Conservation (phyloP, 2,113 vertebrate species). For the Pantherophis guttatus region DNA sequence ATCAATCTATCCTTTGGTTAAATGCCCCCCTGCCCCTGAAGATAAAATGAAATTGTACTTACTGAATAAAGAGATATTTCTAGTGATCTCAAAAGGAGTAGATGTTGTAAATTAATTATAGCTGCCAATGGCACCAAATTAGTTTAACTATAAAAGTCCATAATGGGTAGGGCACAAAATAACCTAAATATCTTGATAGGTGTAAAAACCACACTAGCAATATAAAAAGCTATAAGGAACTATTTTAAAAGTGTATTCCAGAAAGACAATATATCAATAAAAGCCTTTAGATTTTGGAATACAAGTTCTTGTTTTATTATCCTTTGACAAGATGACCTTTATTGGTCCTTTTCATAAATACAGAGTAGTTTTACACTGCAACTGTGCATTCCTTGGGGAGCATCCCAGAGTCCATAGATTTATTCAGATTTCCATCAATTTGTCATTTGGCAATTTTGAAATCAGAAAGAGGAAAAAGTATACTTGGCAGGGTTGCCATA, state of each 20-base stretch:
- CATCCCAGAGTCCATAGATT: background rate
- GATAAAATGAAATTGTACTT: conserved; percentile 8
- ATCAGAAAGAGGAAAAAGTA: background rate
- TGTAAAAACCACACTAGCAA: conserved; percentile 21
- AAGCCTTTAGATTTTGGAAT: background rate
- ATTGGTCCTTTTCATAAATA: background rate
- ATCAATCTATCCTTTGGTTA: background rate
- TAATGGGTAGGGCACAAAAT: background rate
- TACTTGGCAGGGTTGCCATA: background rate
- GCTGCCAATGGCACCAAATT: conserved; percentile 38
- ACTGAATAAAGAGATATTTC: conserved; percentile 35
- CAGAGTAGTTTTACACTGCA: background rate
- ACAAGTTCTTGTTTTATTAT: background rate
- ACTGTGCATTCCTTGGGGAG: background rate
- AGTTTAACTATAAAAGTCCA: conserved; percentile 12
- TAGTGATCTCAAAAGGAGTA: conserved; percentile 52
- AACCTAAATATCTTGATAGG: conserved; percentile 38
- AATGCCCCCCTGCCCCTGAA: background rate
- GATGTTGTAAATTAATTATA: conserved; percentile 18
- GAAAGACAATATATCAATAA: conserved; percentile 5
- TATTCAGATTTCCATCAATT: background rate
- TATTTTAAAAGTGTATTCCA: conserved; percentile 16
- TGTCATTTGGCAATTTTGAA: background rate
- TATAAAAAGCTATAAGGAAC: conserved; percentile 37
- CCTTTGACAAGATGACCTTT: background rate